These are phyloP conservation scores for Ariolimax columbianus DNA, from an alignment of 2,888 invertebrate species.

Conservation along the genomic window DNA sequence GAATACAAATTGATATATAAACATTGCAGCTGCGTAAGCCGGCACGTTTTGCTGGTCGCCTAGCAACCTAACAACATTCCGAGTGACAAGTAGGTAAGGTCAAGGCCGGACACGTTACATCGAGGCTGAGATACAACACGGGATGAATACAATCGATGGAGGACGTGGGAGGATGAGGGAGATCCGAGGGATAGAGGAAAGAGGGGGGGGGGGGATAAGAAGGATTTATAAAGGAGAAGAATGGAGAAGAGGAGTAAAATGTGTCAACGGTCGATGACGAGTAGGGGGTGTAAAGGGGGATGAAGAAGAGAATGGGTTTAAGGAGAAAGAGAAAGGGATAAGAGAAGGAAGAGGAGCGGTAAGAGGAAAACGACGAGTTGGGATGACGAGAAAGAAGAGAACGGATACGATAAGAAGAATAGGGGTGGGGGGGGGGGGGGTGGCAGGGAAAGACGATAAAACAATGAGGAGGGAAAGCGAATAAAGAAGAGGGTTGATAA, in stretches of 20 bases:
- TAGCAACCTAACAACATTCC: no score
- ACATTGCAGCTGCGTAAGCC: no score
- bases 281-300: background rate
- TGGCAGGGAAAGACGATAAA: background rate
- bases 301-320: background rate
- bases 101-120: no score
- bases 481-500: background rate
- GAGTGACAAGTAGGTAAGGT: no score
- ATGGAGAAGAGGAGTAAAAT: background rate
- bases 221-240: background rate
- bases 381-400: constrained; percentile 4
- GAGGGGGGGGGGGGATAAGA: background rate
- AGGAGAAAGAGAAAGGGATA: background rate
- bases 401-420: background rate
- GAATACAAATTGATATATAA: no score
- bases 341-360: background rate
- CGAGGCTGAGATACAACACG: no score
- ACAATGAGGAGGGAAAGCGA: background rate
- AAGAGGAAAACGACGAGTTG: background rate
- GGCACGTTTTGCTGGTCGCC: no score
- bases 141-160: background rate
- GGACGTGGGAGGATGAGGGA: background rate
- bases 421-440: background rate
- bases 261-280: no score
- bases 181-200: background rate